These are phyloP conservation scores for Mimumesa dahlbomi DNA, from an alignment of 2,888 invertebrate species.

Conservation along the genomic window DNA sequence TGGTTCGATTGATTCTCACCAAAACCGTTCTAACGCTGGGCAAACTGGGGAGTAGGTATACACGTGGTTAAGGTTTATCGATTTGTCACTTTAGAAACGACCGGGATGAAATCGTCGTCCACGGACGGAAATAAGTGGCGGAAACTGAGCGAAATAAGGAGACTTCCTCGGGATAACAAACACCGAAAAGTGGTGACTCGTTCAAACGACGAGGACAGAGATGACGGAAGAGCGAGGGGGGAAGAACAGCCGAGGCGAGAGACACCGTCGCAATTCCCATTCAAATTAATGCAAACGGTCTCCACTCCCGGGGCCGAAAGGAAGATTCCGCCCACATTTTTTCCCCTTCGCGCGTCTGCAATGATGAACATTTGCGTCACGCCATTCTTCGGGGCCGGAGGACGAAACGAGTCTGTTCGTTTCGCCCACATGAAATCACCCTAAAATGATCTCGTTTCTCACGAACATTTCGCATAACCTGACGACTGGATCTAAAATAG, in stretches of 20 bases:
- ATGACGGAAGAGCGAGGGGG: slow-evolving; percentile 31
- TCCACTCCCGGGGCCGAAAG: slow-evolving; percentile 60
- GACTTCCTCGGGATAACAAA: slow-evolving; percentile 61
- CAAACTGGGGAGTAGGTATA: no score
- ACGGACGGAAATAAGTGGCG: slow-evolving; percentile 51
- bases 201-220: slow-evolving; percentile 38
- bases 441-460: slow-evolving; percentile 27
- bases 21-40: no score
- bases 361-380: slow-evolving; percentile 69
- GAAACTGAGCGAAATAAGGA: slow-evolving; percentile 42
- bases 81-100: no score
- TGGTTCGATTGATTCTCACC: no score
- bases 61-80: no score
- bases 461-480: slow-evolving; percentile 45
- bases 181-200: slow-evolving; percentile 66
- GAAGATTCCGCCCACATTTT: slow-evolving; percentile 65
- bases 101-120: slow-evolving; percentile 35
- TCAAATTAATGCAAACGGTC: slow-evolving; percentile 75
- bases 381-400: slow-evolving; percentile 37
- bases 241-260: slow-evolving; percentile 44
- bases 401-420: slow-evolving; percentile 34
- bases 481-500: not conserved
- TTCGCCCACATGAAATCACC: slow-evolving; percentile 20
- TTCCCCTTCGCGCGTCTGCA: slow-evolving; percentile 46
- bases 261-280: slow-evolving; percentile 70